Base-by-base conservation (phyloP, 2,888 invertebrate species). In the Imbricaverruca yamaguchii region DNA sequence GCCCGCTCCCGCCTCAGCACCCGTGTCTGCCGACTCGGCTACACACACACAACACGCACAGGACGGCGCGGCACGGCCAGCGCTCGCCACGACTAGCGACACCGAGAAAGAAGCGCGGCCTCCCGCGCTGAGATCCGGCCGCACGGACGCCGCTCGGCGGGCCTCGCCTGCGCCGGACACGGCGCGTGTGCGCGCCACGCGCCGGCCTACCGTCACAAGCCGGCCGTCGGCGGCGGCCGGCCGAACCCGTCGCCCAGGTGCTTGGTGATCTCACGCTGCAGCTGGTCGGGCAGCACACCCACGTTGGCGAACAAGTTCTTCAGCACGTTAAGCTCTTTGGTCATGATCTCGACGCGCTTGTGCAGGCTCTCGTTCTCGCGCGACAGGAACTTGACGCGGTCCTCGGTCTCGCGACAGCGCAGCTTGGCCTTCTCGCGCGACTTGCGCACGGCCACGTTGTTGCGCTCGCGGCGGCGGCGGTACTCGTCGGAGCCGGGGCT, bases 401-500 rank as follows among this genome's bases (percentile, higher is more conserved):
- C 94, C 87, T 98, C 97, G 0, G 97, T 97, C 86, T 97, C 97
- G 83, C 94, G 90, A 81, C 96, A 95, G 81, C 96, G 92, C 83
- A 95, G 93, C 89, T 97, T 97, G 82, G 97, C 97, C 89, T 98
- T 98, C 88, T 97, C 97, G 84, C 98, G 91, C 82, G 95, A 96
- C 87, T 98, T 98, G 83, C 98, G 90, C 82, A 98, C 98, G 4
- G 98, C 98, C 85, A 98, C 95, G 88, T 98, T 98, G 88, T 98
- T 98, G 85, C 97, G 91, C 87, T 97, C 97, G 77, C 98, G 90
- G 84, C 97, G 90, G 83, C 96, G 90, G 85, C 95, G 91, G 88
- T 98, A 98, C 88, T 98, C 98, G 86, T 96, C 95, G 85, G 95
- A 96, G 83, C 94, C 94, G 89, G 97, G 97, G 89, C 96, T 96